Percentiles rank a stretch among this genome's conserved stretches.
phyloP scores from a whole-genome alignment of 2,113 vertebrate species.

The Mormyrus iriodes region DNA sequence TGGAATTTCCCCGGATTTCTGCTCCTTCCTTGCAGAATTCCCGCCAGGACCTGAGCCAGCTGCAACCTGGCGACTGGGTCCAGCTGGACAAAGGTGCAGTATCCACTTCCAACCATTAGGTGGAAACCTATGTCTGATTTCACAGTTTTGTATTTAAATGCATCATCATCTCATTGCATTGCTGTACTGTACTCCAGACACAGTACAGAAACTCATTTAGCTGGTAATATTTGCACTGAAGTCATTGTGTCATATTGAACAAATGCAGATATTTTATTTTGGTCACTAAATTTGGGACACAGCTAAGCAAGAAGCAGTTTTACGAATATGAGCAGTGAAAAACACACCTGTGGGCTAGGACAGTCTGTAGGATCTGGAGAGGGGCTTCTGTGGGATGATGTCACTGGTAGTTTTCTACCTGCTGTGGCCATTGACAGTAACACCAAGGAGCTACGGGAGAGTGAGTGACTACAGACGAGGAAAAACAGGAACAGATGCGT shows the following conservation, averaged over 20 bases:
- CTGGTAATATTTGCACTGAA: neutral
- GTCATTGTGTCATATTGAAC: neutral
- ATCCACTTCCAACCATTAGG: neutral
- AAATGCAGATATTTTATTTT: neutral
- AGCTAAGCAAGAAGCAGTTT: neutral
- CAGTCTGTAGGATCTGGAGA: too few relatives aligned
- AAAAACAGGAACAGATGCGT: neutral
- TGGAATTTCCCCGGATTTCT: conserved; percentile 49
- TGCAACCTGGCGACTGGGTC: conserved; percentile 78
- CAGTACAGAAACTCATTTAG: neutral
- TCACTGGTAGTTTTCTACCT: too few relatives aligned
- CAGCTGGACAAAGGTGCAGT: conserved; percentile 79
- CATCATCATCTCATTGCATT: neutral
- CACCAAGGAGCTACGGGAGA: neutral
- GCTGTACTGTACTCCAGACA: neutral
- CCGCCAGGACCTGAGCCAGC: conserved; percentile 50
- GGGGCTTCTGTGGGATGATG: too few relatives aligned
- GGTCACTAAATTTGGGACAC: neutral
- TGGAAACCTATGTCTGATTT: neutral
- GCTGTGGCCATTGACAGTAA: too few relatives aligned
- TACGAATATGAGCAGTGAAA: neutral
- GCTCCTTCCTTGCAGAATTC: conserved; percentile 58
- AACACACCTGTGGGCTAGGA: neutral
- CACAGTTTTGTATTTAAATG: neutral
- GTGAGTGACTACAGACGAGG: neutral